Evolutionary conservation across 2,797 vertebrate species (phyloP), one percentile per base, ranked within the genome.

Genomic region (Diglossa cyanea): DNA sequence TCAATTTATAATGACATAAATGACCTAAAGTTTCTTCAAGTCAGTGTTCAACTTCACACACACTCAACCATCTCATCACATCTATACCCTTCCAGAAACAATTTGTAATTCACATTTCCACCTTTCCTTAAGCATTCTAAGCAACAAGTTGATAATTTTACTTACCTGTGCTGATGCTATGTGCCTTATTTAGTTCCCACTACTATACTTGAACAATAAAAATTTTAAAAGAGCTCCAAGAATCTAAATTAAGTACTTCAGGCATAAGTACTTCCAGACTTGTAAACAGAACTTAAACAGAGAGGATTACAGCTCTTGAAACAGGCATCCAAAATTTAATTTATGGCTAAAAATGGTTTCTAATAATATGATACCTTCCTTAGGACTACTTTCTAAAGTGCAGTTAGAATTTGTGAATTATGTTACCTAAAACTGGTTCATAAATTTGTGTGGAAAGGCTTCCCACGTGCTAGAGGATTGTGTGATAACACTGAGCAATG

Each of bases 1-100:
- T 16, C 80, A 83, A 91, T 90, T 92, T 89, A 84, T 62, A 73
- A 91, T 30, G 51, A 90, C 24, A 88, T 57, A 51, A 94, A 86
- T 67, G 33, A 82, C 33, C 57, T 61, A 28, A 55, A 57, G 23
- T 40, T 78, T 57, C 54, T 67, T 76, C 70, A 81, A 72, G 73
- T 71, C 60, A 70, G 7, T 21, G 68, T 77, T 84, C 65, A 78
- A 79, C 31, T 74, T 82, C 26, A 84, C 65, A 79, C 48, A 58
- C 40, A 47, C 25, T 63, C 28, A 28, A 45, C 67, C 40, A 70
- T 23, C 25, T 75, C 67, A 53, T 6, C 0, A 0, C 75, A 93
- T 79, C 39, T 8, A 47, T 8, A 47, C 7, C 37, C 50, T 83
- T 92, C 54, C 67, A 87, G 78, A 88, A 93, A 37, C 11, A 70